Evolutionary conservation across 2,888 invertebrate species (phyloP), one percentile per base, ranked within the genome.

Genomic region (Ophion slaviceki): DNA sequence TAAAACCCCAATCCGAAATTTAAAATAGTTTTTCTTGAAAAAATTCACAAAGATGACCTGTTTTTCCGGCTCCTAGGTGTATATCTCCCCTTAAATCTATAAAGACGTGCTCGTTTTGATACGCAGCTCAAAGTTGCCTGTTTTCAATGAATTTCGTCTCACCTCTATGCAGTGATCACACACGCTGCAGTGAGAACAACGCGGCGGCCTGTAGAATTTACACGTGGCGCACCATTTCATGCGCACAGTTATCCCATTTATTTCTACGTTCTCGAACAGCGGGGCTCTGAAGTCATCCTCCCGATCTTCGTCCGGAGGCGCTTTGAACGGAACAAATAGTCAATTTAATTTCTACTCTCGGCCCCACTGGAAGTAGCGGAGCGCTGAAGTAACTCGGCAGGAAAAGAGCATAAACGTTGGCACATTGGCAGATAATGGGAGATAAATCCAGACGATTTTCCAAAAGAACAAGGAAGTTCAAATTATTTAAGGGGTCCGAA

Each of bases 201-300:
- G 96, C 88, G 99, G 99, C 93, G 99, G 99, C 92, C 99, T 96
- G 95, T 99, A 99, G 95, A 99, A 99, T 95, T 99, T 99, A 95
- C 99, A 99, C 2, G 99, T 99, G 90, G 99, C 98, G 95, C 99
- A 99, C 99, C 99, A 99, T 95, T 99, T 99, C 99, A 99, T 99
- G 87, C 99, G 97, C 87, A 99, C 99, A 17, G 99, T 99, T 90
- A 99, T 99, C 86, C 99, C 99, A 95, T 99, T 98, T 90, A 99
- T 99, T 95, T 99, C 99, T 88, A 99, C 98, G 94, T 97, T 99
- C 95, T 98, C 98, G 95, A 99, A 99, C 86, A 99, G 95, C 11
- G 98, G 98, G 86, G 99, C 98, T 91, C 99, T 96, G 93, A 99
- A 98, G 95, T 99, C 99, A 94, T 99, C 99, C 95, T 99, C 99